Evolutionary conservation across 2,888 invertebrate genomes (phyloP), one percentile per base, ranked within the genome.

Genomic region (Brachyopa scutellaris): DNA sequence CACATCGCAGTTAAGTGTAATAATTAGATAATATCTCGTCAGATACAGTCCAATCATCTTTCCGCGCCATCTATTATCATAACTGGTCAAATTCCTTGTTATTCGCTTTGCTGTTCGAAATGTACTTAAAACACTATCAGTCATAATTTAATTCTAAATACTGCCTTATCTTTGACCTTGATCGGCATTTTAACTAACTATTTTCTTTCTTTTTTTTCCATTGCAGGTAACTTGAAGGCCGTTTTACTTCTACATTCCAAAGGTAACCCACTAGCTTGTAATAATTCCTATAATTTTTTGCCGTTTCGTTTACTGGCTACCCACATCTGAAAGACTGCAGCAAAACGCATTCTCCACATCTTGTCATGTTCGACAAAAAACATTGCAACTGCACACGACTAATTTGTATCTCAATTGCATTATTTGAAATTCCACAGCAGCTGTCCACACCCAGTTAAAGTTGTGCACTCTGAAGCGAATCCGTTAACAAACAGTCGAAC

Each of bases 371-470:
- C 69, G 29, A 53, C 53, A 62, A 7, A 9, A 47, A 29, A 45
- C 36, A 45, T 70, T 74, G 57, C 47, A 57, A 26, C n/a, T n/a
- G n/a, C 47, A 61, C 33, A 33, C 40, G 6, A 51, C 36, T 17
- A 69, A 61, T 69, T 69, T 69, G 57, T 69, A 77, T 77, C 55
- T 69, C 53, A 53, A 76, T 55, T 53, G 26, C 7, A 55, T 61
- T 51, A 53, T 19, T 59, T 29, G n/a, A n/a, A 61, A 53, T 51
- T 29, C 57, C 31, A 6, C n/a, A 45, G 26, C 21, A 64, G 38
- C 76, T 69, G 78, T 80, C 74, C 74, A 51, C 80, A 74, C 74
- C 80, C 80, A 67, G 51, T 59, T 40, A 21, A 11, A 15, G 38
- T 19, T 23, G 47, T 49, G 31, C 26, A 47, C 19, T 61, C 40